These are phyloP conservation scores for Synanthedon andrenaeformis DNA, from an alignment of 2,888 invertebrate genomes.

Conservation along the genomic window DNA sequence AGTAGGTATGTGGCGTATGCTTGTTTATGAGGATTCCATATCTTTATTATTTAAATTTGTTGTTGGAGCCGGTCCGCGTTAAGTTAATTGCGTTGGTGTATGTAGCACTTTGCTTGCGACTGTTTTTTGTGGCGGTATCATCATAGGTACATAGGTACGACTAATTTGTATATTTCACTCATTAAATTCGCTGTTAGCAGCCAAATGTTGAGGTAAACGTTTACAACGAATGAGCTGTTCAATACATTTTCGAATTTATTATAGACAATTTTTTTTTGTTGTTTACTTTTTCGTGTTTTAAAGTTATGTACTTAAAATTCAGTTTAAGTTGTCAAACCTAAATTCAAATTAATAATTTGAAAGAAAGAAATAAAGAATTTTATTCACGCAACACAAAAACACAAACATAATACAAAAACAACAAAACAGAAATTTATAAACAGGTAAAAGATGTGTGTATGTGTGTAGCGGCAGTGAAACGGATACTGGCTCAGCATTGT, in stretches of 20 bases:
- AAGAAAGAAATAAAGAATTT: no score
- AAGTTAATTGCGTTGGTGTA: slow-evolving; percentile 43
- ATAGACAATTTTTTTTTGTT: no score
- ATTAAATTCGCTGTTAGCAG: slow-evolving; percentile 20
- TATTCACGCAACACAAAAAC: no score
- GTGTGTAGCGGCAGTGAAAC: no score
- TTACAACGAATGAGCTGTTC: neutral
- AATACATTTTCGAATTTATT: neutral
- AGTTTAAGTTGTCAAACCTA: no score
- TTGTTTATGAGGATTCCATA: slow-evolving; percentile 52
- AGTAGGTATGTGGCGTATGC: slow-evolving; percentile 63
- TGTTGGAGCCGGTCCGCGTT: slow-evolving; percentile 38
- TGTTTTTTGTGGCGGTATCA: slow-evolving; percentile 2
- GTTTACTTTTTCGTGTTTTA: no score
- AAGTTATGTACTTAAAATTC: no score
- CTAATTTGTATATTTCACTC: slow-evolving; percentile 18
- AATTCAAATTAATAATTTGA: no score
- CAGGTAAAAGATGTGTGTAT: no score
- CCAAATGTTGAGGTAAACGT: slow-evolving; percentile 7
- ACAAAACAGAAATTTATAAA: no score
- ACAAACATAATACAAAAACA: no score
- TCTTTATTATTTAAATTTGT: slow-evolving; percentile 58
- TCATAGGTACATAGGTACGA: slow-evolving; percentile 10
- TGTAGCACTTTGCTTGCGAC: slow-evolving; percentile 10
- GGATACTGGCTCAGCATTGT: no score